phyloP scores from a whole-genome alignment of 2,797 vertebrate genomes.

The Pithecia hirsuta region DNA sequence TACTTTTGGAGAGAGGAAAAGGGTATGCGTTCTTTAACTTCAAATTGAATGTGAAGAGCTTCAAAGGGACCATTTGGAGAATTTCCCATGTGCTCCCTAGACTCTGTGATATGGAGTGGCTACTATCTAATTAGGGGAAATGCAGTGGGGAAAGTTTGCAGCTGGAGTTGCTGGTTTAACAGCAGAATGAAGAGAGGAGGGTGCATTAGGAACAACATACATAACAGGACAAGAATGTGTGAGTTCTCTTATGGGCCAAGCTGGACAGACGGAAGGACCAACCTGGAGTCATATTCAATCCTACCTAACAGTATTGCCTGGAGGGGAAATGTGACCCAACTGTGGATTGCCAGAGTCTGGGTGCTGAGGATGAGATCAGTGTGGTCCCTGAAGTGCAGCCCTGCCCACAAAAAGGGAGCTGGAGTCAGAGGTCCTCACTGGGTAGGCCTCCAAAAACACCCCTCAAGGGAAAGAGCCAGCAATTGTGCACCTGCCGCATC shows the following conservation, averaged over 20 bases:
- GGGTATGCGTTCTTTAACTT: not conserved
- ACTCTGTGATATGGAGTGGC: not conserved
- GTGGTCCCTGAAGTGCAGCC: not conserved
- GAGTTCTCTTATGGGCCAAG: not conserved
- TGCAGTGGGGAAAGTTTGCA: not conserved
- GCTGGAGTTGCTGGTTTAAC: not conserved
- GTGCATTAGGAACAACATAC: not conserved
- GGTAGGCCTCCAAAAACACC: not conserved
- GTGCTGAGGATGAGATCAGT: not conserved
- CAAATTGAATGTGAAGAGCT: not conserved
- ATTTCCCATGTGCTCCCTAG: not conserved
- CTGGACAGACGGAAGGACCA: not conserved
- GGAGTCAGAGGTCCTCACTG: not conserved
- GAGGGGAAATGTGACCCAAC: not conserved
- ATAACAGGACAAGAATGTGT: not conserved
- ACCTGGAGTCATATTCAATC: not conserved
- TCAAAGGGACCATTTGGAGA: not conserved
- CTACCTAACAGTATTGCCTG: not conserved
- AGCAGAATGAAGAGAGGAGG: not conserved
- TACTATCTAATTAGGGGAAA: not conserved
- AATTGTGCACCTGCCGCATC: conserved; percentile 7
- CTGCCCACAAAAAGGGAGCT: not conserved
- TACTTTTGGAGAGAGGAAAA: not conserved
- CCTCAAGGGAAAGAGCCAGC: not conserved
- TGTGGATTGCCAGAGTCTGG: not conserved